These are phyloP conservation scores for Gymnothorax reevesii DNA, from an alignment of 2,797 vertebrate genomes.

Conservation along the genomic window DNA sequence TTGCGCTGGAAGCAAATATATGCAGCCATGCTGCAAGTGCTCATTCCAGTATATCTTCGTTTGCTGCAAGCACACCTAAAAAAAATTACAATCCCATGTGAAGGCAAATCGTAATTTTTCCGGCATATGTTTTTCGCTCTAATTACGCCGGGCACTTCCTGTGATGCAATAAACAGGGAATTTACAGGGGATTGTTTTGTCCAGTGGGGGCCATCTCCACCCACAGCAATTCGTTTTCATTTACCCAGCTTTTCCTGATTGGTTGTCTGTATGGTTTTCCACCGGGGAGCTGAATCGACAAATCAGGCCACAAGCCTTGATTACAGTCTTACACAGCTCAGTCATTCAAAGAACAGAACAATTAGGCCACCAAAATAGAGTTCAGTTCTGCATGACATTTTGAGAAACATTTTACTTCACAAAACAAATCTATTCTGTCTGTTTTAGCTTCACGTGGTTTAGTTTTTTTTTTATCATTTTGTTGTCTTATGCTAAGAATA, in stretches of 20 bases:
- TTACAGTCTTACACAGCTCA: background rate
- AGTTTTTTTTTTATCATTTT: background rate
- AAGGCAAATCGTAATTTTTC: background rate
- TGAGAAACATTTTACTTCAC: background rate
- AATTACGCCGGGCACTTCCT: slow-evolving; percentile 2
- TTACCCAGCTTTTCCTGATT: slow-evolving; percentile 11
- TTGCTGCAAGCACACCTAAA: background rate
- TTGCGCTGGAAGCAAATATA: background rate
- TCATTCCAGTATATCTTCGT: background rate
- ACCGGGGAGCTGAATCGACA: slow-evolving; percentile 7
- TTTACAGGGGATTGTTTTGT: background rate
- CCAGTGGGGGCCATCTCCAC: background rate
- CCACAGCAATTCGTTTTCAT: slow-evolving; percentile 12
- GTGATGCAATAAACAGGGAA: slow-evolving; percentile 6
- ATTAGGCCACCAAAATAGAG: background rate
- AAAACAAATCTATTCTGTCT: background rate
- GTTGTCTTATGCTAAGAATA: slow-evolving; percentile 9
- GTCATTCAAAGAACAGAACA: background rate
- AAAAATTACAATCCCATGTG: background rate
- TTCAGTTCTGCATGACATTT: background rate
- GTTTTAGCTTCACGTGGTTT: background rate
- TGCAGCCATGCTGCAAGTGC: background rate
- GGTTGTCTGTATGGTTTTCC: background rate
- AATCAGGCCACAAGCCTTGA: background rate
- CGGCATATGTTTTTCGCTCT: background rate